Conservation (phyloP, 2,888 invertebrate species). For the Antheraea yamamai region DNA sequence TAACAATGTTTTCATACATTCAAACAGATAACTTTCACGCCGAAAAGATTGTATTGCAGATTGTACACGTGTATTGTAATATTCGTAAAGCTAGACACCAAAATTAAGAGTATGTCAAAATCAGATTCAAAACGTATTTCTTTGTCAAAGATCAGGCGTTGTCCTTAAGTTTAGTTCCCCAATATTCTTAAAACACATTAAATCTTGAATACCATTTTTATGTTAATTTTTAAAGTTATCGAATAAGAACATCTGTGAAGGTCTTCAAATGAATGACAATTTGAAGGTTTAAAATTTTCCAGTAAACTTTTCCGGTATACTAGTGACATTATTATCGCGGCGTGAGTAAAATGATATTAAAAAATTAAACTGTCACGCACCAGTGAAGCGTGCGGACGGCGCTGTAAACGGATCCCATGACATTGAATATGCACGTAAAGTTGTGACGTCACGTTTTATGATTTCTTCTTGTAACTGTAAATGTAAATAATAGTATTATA, state of each 20-base stretch:
- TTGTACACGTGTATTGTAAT: too few species aligned
- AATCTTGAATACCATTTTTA: too few species aligned
- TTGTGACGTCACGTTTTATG: constrained; percentile 31
- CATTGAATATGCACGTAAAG: constrained; percentile 49
- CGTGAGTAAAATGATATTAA: constrained; percentile 41
- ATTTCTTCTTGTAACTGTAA: background rate
- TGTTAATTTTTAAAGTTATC: background rate
- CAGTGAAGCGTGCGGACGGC: constrained; percentile 42
- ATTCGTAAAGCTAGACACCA: too few species aligned
- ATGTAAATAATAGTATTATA: background rate
- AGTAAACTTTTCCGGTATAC: constrained; percentile 1
- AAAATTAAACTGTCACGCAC: constrained; percentile 50
- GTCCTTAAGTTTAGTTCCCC: too few species aligned
- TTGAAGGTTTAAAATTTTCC: background rate
- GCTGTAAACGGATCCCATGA: constrained; percentile 57
- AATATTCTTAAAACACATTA: too few species aligned
- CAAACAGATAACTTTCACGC: too few species aligned
- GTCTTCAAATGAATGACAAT: background rate
- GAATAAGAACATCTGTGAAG: background rate
- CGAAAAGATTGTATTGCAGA: too few species aligned
- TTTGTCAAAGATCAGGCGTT: too few species aligned
- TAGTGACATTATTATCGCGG: constrained; percentile 16
- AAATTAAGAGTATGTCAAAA: too few species aligned
- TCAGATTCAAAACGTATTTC: too few species aligned
- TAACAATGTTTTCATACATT: too few species aligned